phyloP scores from a whole-genome alignment of 2,113 vertebrate species.

The Polypterus senegalus region DNA sequence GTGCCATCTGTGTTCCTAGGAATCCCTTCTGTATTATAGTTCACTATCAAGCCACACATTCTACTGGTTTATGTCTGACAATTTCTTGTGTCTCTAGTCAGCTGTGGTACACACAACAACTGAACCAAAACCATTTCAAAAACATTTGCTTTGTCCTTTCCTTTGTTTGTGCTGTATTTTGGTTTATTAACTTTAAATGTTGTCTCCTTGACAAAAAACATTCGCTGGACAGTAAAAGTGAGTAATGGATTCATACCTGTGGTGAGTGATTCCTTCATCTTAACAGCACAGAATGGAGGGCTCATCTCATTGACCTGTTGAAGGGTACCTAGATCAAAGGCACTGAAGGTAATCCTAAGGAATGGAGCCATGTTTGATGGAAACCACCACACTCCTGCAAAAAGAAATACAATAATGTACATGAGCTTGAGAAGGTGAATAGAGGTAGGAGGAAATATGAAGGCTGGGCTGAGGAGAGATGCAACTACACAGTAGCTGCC shows the following conservation, averaged over 20 bases:
- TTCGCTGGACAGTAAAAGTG: neutral
- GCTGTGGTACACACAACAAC: too few relatives aligned
- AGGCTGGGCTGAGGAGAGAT: too few relatives aligned
- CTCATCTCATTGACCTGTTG: constrained; percentile 37
- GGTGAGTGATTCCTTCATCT: constrained; percentile 84
- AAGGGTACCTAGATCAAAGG: constrained; percentile 72
- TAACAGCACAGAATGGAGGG: constrained; percentile 82
- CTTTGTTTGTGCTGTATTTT: neutral
- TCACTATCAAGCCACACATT: too few relatives aligned
- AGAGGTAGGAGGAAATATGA: too few relatives aligned
- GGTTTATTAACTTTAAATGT: neutral
- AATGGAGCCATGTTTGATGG: constrained; percentile 73
- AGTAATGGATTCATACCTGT: constrained; percentile 57
- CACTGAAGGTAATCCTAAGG: constrained; percentile 82
- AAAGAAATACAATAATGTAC: neutral
- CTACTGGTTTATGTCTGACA: too few relatives aligned
- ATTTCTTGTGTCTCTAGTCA: too few relatives aligned
- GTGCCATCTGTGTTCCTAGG: too few relatives aligned
- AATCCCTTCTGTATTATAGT: too few relatives aligned
- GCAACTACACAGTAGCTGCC: too few relatives aligned
- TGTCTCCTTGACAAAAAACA: neutral
- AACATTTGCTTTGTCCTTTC: too few relatives aligned
- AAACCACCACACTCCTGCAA: neutral
- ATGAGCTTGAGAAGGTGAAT: too few relatives aligned
- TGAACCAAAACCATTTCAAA: too few relatives aligned